Conservation (phyloP, 2,113 vertebrate genomes). For the Gallinago jamesoni region DNA sequence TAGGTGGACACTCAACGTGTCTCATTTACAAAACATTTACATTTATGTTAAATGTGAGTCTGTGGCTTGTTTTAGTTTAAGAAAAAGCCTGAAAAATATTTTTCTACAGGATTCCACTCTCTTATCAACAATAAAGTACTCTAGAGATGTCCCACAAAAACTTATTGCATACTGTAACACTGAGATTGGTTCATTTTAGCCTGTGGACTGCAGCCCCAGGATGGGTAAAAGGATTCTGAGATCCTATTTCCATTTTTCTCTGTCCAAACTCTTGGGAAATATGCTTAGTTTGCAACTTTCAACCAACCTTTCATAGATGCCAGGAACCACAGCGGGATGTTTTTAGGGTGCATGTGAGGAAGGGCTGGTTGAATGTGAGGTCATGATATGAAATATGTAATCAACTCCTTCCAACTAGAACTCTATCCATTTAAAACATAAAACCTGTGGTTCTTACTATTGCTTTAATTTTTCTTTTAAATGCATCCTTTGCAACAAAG, state of each 20-base stretch:
- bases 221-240: background rate
- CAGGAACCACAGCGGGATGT: constrained; percentile 56
- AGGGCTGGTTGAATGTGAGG: constrained; percentile 56
- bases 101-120: background rate
- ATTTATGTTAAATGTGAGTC: background rate
- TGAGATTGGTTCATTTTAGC: background rate
- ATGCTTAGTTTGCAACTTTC: constrained; percentile 16
- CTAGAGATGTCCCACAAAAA: background rate
- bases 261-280: constrained; percentile 8
- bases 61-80: background rate
- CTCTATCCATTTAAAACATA: constrained; percentile 53
- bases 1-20: background rate
- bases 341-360: constrained; percentile 50
- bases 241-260: constrained; percentile 16
- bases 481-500: constrained; percentile 59
- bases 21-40: background rate
- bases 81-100: background rate
- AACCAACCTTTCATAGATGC: constrained; percentile 22
- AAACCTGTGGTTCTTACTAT: constrained; percentile 19
- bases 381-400: constrained; percentile 51
- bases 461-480: constrained; percentile 29
- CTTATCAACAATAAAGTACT: background rate
- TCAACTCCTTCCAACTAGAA: constrained; percentile 38
- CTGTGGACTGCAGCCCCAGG: background rate
- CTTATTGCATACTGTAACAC: background rate